These are phyloP conservation scores for Pteria penguin DNA, from an alignment of 2,888 invertebrate genomes.

Conservation along the genomic window DNA sequence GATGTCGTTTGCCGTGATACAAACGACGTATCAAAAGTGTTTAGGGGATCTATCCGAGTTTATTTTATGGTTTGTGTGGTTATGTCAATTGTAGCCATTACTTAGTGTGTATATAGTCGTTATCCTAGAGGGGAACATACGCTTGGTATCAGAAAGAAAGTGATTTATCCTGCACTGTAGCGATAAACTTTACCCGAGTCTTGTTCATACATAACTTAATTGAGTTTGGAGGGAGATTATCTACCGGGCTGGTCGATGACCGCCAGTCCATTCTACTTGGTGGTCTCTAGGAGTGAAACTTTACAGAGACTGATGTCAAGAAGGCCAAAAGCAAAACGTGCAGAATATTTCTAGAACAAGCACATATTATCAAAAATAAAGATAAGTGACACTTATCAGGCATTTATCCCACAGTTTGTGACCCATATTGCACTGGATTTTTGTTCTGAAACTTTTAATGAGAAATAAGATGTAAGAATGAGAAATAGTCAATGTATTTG, in stretches of 20 bases:
- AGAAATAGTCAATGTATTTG: too few species aligned
- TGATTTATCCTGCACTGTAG: background rate
- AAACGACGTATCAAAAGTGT: background rate
- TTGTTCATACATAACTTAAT: background rate
- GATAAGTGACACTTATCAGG: too few species aligned
- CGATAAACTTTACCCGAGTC: background rate
- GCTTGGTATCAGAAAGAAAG: background rate
- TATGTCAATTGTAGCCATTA: background rate
- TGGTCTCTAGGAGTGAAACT: background rate
- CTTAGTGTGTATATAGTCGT: background rate
- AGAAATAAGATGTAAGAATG: too few species aligned
- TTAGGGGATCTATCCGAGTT: background rate
- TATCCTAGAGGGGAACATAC: background rate
- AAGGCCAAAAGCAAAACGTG: too few species aligned
- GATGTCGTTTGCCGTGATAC: background rate
- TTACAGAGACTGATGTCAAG: too few species aligned
- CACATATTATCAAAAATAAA: too few species aligned
- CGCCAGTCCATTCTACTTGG: background rate
- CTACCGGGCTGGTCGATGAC: background rate
- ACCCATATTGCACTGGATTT: too few species aligned
- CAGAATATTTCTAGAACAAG: too few species aligned
- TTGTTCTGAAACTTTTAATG: too few species aligned
- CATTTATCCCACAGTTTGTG: too few species aligned
- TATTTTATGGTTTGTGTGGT: background rate
- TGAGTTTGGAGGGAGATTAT: background rate